phyloP scores from a whole-genome alignment of 2,888 invertebrate species.

The Ectobius pallidus region DNA sequence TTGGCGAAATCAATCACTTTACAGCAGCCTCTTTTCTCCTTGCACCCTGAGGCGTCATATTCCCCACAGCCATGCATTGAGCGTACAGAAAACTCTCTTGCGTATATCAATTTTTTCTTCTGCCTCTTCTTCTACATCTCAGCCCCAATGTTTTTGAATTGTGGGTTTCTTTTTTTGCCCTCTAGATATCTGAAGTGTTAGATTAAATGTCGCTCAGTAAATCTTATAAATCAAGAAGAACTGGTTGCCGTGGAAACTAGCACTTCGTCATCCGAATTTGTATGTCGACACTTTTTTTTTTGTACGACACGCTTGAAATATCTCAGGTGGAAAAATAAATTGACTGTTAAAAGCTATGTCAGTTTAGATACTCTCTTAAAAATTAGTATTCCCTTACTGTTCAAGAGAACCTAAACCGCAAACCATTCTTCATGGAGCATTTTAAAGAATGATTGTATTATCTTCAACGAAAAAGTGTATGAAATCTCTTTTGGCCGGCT shows the following conservation, averaged over 20 bases:
- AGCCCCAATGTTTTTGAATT: conserved; percentile 2
- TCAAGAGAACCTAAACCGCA: no score
- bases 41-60: neutral
- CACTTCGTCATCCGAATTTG: neutral
- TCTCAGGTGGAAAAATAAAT: no score
- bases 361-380: no score
- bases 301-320: no score
- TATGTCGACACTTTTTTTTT: no score
- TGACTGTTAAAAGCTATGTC: no score
- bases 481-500: no score
- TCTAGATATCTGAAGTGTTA: neutral
- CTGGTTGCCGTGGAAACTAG: neutral
- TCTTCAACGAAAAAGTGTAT: no score
- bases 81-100: neutral
- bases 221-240: conserved; percentile 3
- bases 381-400: no score
- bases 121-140: neutral
- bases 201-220: conserved; percentile 13
- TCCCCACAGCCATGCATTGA: neutral
- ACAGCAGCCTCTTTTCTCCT: neutral
- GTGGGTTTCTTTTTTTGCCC: neutral
- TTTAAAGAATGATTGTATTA: no score
- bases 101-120: neutral
- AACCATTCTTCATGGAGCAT: no score
- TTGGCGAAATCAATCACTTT: conserved; percentile 5